Base-by-base conservation (phyloP, 2,888 invertebrate species). In the Chloromyia formosa region DNA sequence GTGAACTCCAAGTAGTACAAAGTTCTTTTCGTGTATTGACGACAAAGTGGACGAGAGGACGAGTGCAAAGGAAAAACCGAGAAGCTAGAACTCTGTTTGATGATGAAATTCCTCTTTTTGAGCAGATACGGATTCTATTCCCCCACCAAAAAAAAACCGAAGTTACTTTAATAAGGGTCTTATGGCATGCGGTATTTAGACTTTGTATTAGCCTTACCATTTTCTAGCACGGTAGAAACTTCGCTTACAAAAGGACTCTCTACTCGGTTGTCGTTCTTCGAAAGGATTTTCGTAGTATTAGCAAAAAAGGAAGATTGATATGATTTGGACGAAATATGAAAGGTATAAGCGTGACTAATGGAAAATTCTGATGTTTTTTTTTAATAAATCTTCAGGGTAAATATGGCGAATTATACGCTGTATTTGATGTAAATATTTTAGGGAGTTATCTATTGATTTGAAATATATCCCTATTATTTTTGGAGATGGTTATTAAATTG, bases 271-370 rank as follows among this genome's bases (percentile, higher is more conserved):
- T 49, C 49, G 16, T 49, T 49, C 49, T 3, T 3, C 16, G 3
- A n/a, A 49, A 49, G 49, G 16, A 49, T 49, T 49, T 49, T 10
- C 3, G 12, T 49, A 49, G 3, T n/a, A n/a, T 49, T n/a, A 49
- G 16, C 49, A 3, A 12, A 49, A n/a, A n/a, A 49, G 16, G 49
- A 49, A 49, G 49, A 49, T 49, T 49, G 49, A 49, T 49, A 49
- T 49, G 49, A 49, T 49, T 49, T 12, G 49, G 16, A 49, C 4
- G 16, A n/a, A 49, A 49, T 49, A n/a, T 12, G 49, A 49, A 49
- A 49, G 16, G 27, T 35, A 49, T 49, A 49, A 49, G 49, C 49
- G 49, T n/a, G 49, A 49, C 49, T 49, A 49, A 49, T 49, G 49
- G 49, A 49, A 49, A 49, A 49, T n/a, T 12, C 49, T 1, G 49